Conservation (phyloP, 2,888 invertebrate genomes). For the Ophioninae sp. region DNA sequence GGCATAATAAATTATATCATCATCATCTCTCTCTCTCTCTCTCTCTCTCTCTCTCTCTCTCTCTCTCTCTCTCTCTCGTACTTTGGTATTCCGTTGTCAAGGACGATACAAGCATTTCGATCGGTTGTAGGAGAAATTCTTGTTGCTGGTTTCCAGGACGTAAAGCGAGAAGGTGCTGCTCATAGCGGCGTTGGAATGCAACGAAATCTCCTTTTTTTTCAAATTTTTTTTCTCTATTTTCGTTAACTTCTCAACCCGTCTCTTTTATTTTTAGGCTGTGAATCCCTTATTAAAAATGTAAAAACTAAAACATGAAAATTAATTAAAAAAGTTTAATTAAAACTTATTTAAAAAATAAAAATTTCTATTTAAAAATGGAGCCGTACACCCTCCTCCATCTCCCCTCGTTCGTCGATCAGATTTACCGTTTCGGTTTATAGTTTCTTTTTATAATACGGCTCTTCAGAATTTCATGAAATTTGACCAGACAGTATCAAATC, state of each 20-base stretch:
- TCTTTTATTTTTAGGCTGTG: background rate
- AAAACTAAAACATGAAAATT: too few species aligned
- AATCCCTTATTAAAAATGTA: background rate
- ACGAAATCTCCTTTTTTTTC: background rate
- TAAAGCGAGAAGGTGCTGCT: conserved; percentile 3
- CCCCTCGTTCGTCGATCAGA: too few species aligned
- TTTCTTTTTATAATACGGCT: too few species aligned
- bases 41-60: conserved; percentile 52
- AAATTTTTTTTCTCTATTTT: background rate
- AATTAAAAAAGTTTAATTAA: too few species aligned
- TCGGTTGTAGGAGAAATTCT: conserved; percentile 79
- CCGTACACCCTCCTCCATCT: too few species aligned
- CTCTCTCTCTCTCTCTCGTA: conserved; percentile 52
- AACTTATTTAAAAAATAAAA: too few species aligned
- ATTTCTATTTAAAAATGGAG: too few species aligned
- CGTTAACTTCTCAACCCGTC: background rate
- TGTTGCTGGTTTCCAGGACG: conserved; percentile 74
- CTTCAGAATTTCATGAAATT: too few species aligned
- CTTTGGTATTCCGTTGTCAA: conserved; percentile 78
- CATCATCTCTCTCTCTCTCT: conserved; percentile 50
- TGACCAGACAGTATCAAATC: too few species aligned
- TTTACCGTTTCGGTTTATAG: too few species aligned
- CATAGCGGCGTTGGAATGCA: background rate
- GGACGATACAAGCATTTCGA: conserved; percentile 79
- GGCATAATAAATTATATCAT: too few species aligned